A percentile compares a stretch with the other conserved stretches of the same genome.
Evolutionary conservation across 1,140 invertebrate species (phyloP).

Genomic region (Pomacea maculata): DNA sequence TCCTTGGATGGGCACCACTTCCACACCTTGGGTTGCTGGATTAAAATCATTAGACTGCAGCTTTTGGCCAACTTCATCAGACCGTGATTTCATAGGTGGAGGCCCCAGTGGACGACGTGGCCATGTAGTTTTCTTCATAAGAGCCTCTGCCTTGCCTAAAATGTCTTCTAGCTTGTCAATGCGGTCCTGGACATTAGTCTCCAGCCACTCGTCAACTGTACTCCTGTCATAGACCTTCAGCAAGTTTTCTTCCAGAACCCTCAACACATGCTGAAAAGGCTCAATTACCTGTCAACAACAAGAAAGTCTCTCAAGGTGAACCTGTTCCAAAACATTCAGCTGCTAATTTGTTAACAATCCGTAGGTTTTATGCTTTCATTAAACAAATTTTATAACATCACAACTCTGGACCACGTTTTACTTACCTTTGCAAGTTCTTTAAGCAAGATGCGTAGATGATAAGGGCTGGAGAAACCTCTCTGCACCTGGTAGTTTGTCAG

Average conservation of each 20-base stretch:
- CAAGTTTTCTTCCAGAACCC: not conserved
- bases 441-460: conserved; percentile 25
- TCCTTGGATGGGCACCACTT: not conserved
- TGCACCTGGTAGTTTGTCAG: conserved; percentile 41
- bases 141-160: conserved; percentile 8
- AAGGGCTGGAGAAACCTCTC: conserved; percentile 39
- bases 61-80: not conserved
- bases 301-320: no score
- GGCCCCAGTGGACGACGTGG: conserved; percentile 12
- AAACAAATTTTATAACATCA: no score
- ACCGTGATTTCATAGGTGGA: no score
- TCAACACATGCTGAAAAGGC: no score
- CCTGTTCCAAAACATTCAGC: no score
- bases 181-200: conserved; percentile 24
- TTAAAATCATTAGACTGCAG: not conserved
- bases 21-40: not conserved
- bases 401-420: not conserved
- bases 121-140: conserved; percentile 22
- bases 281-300: no score
- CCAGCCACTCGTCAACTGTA: conserved; percentile 34
- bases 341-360: no score
- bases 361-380: no score
- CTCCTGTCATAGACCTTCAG: conserved; percentile 13
- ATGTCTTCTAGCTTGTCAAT: conserved; percentile 13
- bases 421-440: conserved; percentile 15